Base-by-base conservation (phyloP, 2,113 vertebrate species). In the Polypterus senegalus region DNA sequence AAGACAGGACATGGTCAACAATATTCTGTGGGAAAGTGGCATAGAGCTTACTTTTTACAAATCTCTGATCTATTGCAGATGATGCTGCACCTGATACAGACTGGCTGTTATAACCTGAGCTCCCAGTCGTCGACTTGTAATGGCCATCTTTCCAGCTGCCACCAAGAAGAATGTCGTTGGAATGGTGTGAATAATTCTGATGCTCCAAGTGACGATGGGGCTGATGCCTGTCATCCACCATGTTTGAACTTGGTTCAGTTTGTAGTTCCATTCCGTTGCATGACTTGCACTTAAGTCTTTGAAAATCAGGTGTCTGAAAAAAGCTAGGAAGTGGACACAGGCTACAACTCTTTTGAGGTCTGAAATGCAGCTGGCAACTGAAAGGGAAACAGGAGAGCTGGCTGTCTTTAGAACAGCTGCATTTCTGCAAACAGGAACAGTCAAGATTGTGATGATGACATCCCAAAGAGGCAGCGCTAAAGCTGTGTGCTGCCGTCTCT, bases 1-100 rank as follows among this genome's bases (percentile, higher is more conserved):
- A 57, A 1, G 73, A 64, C 81, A 82, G 77, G 49, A 73, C 46
- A 0, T 64, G 66, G 64, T 86, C 80, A 61, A 86, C 79, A 1
- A 60, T 69, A 0, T 43, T 27, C 1, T 72, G 73, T 2, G 86
- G 86, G 66, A 86, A 89, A 5, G 83, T 48, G 1, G 76, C 72
- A 68, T 78, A 77, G 7, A 88, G 81, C 54, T 78, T 76, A 9
- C 65, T 75, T 66, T 70, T 75, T 58, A 79, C 64, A 9, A 10
- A 63, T 47, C 52, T 70, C 60, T 78, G 27, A 27, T 27, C 27
- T 27, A 27, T 27, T 27, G 27, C 27, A 27, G 27, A 27, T 27
- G 27, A 27, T 27, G 27, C 27, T 27, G 27, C 27, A 27, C 27
- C 27, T 27, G 27, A 27, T 27, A 27, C 27, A 27, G 27, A 27